Evolutionary conservation across 1,140 invertebrate species (phyloP), one percentile per base, ranked within the genome.

Genomic region (Bombus vancouverensis): DNA sequence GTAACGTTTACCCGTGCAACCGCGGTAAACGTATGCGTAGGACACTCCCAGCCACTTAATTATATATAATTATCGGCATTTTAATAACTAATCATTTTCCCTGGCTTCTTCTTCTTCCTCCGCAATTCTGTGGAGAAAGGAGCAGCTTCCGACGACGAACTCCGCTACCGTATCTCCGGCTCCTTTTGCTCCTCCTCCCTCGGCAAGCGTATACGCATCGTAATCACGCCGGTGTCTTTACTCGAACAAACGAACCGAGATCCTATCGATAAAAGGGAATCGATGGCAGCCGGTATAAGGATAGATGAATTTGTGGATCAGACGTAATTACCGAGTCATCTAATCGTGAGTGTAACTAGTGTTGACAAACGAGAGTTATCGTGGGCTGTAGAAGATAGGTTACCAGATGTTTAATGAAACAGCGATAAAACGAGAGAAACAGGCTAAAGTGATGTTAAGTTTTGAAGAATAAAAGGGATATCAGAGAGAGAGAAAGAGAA

Each of bases 1-100:
- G 87, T 86, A 88, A 85, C 80, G 86, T 89, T 89, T 87, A 88
- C 53, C 57, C 92, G 87, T 83, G 89, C 90, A 90, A 85, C 81
- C 85, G 84, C 77, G 81, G 89, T 92, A 93, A 93, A 81, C 89
- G 88, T 93, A 93, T 93, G 92, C 93, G 91, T 92, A 90, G 91
- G 94, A 94, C 94, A 95, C 94, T 94, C 94, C 94, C 94, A 91
- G 89, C 88, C 90, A 76, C 92, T 93, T 95, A 94, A 95, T 95
- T 95, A 95, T 95, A 95, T 95, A 92, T 95, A 94, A 95, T 95
- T 95, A 95, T 95, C 93, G 93, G 94, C 92, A 95, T 95, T 95
- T 95, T 95, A 95, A 95, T 95, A 95, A 94, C 94, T 95, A 94
- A 95, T 95, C 94, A 95, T 95, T 95, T 95, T 93, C 91, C 91